Evolutionary conservation across 2,888 invertebrate genomes (phyloP), one percentile per base, ranked within the genome.

Genomic region (Tridacna crocea): DNA sequence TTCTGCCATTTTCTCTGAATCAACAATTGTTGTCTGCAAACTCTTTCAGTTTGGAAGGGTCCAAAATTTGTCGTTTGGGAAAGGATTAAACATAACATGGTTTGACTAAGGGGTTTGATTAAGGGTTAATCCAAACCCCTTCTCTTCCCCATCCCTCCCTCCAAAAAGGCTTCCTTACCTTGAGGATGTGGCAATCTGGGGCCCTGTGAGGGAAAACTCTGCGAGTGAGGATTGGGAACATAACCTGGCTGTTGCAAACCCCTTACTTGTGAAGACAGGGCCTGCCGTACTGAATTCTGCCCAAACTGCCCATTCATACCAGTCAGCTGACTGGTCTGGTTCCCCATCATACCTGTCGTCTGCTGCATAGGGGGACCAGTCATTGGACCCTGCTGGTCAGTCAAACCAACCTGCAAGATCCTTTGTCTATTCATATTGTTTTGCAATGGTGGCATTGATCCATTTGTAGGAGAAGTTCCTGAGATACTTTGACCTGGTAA

Each of bases 251-350:
- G 87, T 12, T 73, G 83, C n/a, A 82, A 79, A 11, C 84, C 77
- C 22, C 82, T 48, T 61, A 82, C 73, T 66, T 80, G 84, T 0
- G 79, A 78, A 13, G 80, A 68, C 24, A 80, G 83, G n/a, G 72
- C 77, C 60, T 82, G 83, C 24, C 66, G 74, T 26, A 79, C 82
- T 36, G 79, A 76, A 95, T 92, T 96, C 94, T 97, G 97, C 47
- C 77, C 83, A 73, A 76, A 82, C 73, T 78, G 82, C 26, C 55
- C 75, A 17, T 87, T 79, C 51, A 88, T 79, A 65, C 86, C 86
- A 63, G 89, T 87, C 70, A 90, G 84, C 70, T 76, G 70, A 48
- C 61, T 77, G 36, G 24, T 79, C 77, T 86, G 82, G 77, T 75
- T 80, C 47, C 76, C 83, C 4, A 73, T 22, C 60, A 73, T 46